Base-by-base conservation (phyloP, 2,888 invertebrate species). In the Melolontha melolontha region DNA sequence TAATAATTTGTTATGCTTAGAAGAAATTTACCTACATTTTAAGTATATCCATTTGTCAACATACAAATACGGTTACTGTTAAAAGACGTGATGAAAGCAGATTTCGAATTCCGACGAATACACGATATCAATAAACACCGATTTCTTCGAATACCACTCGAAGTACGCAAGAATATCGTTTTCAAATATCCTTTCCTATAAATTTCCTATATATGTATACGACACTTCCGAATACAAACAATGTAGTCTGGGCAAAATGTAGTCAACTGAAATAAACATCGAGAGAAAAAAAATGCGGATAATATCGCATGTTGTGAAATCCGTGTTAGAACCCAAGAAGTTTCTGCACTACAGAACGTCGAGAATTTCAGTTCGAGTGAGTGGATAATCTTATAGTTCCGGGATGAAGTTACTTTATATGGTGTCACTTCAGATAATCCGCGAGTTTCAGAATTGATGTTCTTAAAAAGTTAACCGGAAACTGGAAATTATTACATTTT, bases 301-400 rank as follows among this genome's bases (percentile, higher is more conserved):
- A 22, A 50, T 55, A 54, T 55, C 41, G 16, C 16, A 41, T 41
- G 14, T 16, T 41, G 8, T 41, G 55, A 62, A 49, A 47, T 49
- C 49, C 34, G 7, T 7, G 10, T 11, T 62, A 47, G 47, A n/a
- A 34, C 57, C 29, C 49, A n/a, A 42, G 44, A 29, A 44, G 59
- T 34, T 49, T 62, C 47, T 49, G 47, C 44, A 55, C 17, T 41
- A 40, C 40, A 57, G 49, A 62, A 34, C 34, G 44, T 11, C 4
- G 59, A 27, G 49, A 49, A 47, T 34, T 47, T 62, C 29, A 17
- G 47, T 17, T 16, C 59, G 11, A 11, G 39, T 47, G 17, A 49
- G 47, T 8, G 17, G 10, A 62, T 49, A 47, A 49, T 49, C 47
- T 47, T 44, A 16, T 62, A 62, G 59, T 39, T 62, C 42, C 42